Evolutionary conservation across 2,888 invertebrate species (phyloP).

Genomic region (Carterocephalus palaemon): DNA sequence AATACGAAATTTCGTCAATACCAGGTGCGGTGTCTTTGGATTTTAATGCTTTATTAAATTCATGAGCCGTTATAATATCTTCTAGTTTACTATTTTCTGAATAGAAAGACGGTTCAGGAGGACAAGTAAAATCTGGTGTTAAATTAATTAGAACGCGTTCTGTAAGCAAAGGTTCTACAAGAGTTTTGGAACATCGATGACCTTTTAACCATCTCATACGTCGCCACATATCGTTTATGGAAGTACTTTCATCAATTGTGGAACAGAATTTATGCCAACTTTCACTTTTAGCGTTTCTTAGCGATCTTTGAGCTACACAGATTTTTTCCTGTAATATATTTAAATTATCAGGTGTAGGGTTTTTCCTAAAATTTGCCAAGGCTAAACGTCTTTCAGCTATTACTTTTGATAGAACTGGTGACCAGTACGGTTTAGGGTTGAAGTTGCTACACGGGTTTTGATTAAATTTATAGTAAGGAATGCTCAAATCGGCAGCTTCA

Average conservation of each 20-base stretch:
- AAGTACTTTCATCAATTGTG: conserved; percentile 3
- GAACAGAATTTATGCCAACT: conserved; percentile 10
- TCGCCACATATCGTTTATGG: conserved; percentile 16
- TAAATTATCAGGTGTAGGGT: conserved; percentile 7
- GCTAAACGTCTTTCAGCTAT: conserved; percentile 32
- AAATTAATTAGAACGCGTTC: neutral
- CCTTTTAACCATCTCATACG: conserved; percentile 23
- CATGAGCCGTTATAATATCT: neutral
- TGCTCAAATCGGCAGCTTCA: neutral
- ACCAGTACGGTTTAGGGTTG: conserved; percentile 34
- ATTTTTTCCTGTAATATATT: conserved; percentile 8
- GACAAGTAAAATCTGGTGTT: conserved; percentile 4
- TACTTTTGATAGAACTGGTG: conserved; percentile 27
- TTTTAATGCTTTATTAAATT: conserved; percentile 4
- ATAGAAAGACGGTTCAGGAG: neutral
- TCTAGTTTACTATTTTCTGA: conserved; percentile 1
- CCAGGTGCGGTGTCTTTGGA: conserved; percentile 1
- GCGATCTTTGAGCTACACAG: conserved; percentile 1
- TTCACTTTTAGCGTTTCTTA: conserved; percentile 10
- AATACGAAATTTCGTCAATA: too few relatives aligned
- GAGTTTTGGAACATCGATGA: neutral
- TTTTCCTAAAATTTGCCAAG: conserved; percentile 18
- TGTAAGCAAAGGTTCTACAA: neutral
- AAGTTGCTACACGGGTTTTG: too few relatives aligned
- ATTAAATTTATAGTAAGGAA: too few relatives aligned